Percentiles rank a stretch among this genome's conserved stretches.
These are phyloP conservation scores for Platerodrilus igneus DNA, from an alignment of 2,888 invertebrate species.

Conservation along the genomic window DNA sequence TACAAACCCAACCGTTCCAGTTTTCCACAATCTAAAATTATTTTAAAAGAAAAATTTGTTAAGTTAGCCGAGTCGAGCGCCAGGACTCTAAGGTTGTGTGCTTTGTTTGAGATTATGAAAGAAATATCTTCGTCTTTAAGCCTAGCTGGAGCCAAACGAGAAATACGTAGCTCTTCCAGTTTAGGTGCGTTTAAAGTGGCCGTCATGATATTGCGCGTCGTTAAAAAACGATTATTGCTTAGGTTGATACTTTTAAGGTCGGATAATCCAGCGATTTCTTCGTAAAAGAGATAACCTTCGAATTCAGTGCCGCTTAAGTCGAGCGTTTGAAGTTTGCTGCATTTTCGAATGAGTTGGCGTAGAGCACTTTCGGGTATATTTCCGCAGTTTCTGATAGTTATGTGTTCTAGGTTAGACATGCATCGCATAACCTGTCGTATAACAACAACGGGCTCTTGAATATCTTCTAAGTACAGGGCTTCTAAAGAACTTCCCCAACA, in stretches of 20 bases:
- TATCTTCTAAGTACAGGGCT: conserved; percentile 25
- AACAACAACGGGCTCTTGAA: conserved; percentile 26
- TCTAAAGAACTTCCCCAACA: conserved; percentile 23
- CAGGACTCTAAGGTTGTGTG: conserved; percentile 26
- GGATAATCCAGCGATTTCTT: conserved; percentile 25
- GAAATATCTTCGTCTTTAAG: conserved; percentile 32
- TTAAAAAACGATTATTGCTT: conserved; percentile 26
- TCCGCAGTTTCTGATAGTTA: conserved; percentile 27
- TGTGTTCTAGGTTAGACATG: conserved; percentile 23
- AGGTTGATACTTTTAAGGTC: conserved; percentile 31
- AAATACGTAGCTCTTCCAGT: conserved; percentile 31
- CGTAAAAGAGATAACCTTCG: conserved; percentile 23
- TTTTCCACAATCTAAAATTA: conserved; percentile 27
- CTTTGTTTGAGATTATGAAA: conserved; percentile 30
- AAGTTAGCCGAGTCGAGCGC: conserved; percentile 29
- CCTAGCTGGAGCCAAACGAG: conserved; percentile 22
- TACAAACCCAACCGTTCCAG: conserved; percentile 29
- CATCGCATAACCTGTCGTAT: conserved; percentile 32
- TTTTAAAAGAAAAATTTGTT: conserved; percentile 29
- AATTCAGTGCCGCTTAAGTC: conserved; percentile 31
- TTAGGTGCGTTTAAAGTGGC: conserved; percentile 30
- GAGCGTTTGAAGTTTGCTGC: conserved; percentile 28
- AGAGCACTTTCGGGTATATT: conserved; percentile 24
- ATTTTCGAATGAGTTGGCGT: conserved; percentile 26
- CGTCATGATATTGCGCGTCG: conserved; percentile 28